Base-by-base conservation (phyloP, 2,113 vertebrate genomes). In the Neogobius melanostomus region DNA sequence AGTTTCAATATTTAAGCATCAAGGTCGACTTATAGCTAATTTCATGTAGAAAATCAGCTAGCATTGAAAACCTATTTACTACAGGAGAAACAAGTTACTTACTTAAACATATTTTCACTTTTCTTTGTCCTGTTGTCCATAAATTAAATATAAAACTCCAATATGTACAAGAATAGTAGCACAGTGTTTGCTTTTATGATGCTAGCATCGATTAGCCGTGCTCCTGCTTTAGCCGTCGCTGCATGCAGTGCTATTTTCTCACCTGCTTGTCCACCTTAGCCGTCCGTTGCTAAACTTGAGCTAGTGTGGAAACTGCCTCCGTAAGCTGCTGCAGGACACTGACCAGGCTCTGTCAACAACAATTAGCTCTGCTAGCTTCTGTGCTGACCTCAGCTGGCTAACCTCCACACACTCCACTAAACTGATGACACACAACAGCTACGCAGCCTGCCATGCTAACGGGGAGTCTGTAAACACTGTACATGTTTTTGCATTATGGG, bases 291-390 rank as follows among this genome's bases (percentile, higher is more conserved):
- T 61, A 44, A 61, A 15, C 14, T 42, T 44, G 59, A n/a, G 36
- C 59, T 61, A 44, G 11, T 5, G 59, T 7, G 12, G 36, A 9
- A 61, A 57, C 54, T 6, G 44, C 28, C 63, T 61, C 56, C 43
- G 59, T 66, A 54, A 78, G 80, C 85, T 63, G 69, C 59, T 74
- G 70, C 72, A 69, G 82, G 68, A 82, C 75, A 77, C 71, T 81
- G 80, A 82, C 71, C 84, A 81, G 72, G 74, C 54, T 77, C 69
- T 84, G 87, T 90, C 85, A 16, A 71, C 81, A 77, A 77, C 74
- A 85, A 87, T 91, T 89, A 91, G 68, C 69, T 69, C 67, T 69
- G 65, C 48, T 77, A 71, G 81, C 70, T 82, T 71, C 66, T 82
- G 72, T 81, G 75, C 85, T 87, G 77, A 83, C 76, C 81, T 78